Base-by-base conservation (phyloP, 2,113 vertebrate species). In the Solea senegalensis region DNA sequence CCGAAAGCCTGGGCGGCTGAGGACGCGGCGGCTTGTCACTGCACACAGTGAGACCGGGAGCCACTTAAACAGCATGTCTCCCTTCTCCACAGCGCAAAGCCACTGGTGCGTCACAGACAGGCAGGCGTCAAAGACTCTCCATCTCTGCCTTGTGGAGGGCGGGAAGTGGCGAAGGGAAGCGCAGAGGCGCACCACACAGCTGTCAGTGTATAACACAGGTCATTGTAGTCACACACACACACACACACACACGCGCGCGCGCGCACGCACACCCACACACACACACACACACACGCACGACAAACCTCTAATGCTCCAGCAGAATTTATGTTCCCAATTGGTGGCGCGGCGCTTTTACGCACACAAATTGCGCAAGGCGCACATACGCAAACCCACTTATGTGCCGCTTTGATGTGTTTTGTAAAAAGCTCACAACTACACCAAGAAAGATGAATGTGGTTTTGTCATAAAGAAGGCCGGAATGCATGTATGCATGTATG, bases 151-250 rank as follows among this genome's bases (percentile, higher is more conserved):
- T 75, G 71, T 34, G 60, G 59, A 76, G 71, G 76, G 76, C 52
- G 78, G 89, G 91, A 91, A 92, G 88, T 87, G 90, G 92, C 76
- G 72, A 84, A 83, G 66, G 46, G 16, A 59, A 81, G 85, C 45
- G 72, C 93, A 92, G 90, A 91, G 92, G 94, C 93, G 92, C 92
- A 91, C 86, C 93, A 90, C 90, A 90, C 94, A 86, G 88, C 86
- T 88, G 87, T 91, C 87, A 91, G 64, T 79, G 40, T 13, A 48
- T 65, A 85, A 74, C 76, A 59, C 65, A 90, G 90, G 85, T 94
- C 91, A 70, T 53, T 86, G 85, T 93, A 93, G 94, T 94, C 66
- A 69, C 82, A 93, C 90, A 44, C 15, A 54, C 43, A 46, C 26
- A 41, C 34, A 34, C 34, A 34, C 34, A 34, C 34, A 26, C 58